Conservation (phyloP, 2,797 vertebrate species). For the Falco cherrug region DNA sequence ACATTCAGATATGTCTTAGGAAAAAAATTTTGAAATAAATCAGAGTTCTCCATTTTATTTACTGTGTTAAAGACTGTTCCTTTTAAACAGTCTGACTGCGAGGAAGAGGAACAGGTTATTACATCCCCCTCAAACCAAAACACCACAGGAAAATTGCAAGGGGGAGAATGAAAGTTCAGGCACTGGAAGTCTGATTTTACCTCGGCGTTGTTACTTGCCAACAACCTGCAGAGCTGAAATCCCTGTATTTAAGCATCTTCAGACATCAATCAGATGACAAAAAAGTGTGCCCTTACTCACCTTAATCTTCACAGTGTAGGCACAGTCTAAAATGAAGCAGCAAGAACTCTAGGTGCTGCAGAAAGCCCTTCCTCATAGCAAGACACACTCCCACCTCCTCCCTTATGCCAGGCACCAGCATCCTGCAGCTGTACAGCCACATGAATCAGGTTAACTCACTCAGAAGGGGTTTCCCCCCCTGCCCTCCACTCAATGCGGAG, state of each 20-base stretch:
- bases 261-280: neutral
- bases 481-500: neutral
- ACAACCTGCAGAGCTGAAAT: neutral
- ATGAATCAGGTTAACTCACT: neutral
- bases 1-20: neutral
- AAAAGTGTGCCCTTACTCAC: neutral
- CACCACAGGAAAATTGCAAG: neutral
- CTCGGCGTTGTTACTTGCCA: neutral
- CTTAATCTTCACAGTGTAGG: neutral
- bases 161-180: neutral
- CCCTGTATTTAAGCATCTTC: neutral
- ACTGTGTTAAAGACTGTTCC: neutral
- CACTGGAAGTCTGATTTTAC: neutral
- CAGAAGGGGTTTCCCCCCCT: fast-evolving
- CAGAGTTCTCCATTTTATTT: neutral
- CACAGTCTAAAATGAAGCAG: neutral
- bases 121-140: neutral
- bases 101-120: neutral
- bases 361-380: neutral
- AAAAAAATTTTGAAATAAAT: neutral
- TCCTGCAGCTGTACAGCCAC: neutral
- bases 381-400: neutral
- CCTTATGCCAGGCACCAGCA: neutral
- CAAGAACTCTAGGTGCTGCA: neutral
- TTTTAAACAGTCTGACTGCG: neutral